phyloP scores from a whole-genome alignment of 92 coral and sea anemone species.

The Porites divaricata region DNA sequence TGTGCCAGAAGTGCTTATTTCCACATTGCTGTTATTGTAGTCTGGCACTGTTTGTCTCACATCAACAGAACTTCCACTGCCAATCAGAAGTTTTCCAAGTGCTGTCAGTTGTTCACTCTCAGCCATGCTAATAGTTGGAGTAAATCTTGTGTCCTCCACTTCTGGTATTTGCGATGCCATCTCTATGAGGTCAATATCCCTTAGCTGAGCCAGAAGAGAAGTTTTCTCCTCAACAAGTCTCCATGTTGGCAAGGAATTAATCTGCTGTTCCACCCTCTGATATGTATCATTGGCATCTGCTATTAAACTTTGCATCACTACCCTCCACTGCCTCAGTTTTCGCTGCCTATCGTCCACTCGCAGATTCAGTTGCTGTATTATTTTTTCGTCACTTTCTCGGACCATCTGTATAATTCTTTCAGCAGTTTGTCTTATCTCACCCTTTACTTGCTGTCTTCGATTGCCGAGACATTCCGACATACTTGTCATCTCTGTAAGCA shows the following conservation, averaged over 20 bases:
- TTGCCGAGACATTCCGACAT: constrained; percentile 32
- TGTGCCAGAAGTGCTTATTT: constrained; percentile 28
- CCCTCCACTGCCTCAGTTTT: constrained; percentile 41
- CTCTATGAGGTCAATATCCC: constrained; percentile 24
- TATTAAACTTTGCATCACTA: constrained; percentile 3
- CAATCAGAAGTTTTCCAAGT: constrained; percentile 17
- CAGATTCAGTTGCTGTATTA: constrained; percentile 28
- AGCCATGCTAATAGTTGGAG: background rate
- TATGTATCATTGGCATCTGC: constrained; percentile 14
- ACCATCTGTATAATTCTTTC: constrained; percentile 47
- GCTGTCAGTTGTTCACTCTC: constrained; percentile 17
- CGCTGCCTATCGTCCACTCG: constrained; percentile 42
- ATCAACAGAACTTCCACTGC: background rate
- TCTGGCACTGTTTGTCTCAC: constrained; percentile 3
- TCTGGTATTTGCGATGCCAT: constrained; percentile 10
- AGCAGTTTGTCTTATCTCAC: constrained; percentile 51
- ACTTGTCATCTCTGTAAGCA: constrained; percentile 20
- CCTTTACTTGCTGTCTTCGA: constrained; percentile 43
- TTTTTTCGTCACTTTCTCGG: constrained; percentile 50
- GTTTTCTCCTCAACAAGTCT: constrained; percentile 19
- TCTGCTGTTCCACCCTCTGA: constrained; percentile 19
- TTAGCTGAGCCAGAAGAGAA: constrained; percentile 20
- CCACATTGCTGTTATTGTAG: constrained; percentile 20
- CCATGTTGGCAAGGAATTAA: constrained; percentile 18
- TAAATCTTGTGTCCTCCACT: constrained; percentile 9